Conservation (phyloP, 1,140 invertebrate species). For the Sycobia sp. region DNA sequence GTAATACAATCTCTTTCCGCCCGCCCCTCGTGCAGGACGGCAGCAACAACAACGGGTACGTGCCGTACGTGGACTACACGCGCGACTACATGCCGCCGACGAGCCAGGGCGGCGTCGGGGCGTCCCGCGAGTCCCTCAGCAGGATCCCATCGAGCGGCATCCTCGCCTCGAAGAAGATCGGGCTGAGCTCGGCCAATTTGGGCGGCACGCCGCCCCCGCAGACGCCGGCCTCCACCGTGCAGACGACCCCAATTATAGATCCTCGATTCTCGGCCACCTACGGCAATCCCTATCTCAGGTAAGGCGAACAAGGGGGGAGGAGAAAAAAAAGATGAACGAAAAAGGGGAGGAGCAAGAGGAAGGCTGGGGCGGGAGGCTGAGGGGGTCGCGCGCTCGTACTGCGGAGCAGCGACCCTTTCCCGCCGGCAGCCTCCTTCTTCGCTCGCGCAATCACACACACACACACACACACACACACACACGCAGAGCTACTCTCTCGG, state of each 20-base stretch:
- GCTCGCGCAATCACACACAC: no score
- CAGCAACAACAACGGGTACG: constrained; percentile 86
- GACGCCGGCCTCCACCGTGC: no score
- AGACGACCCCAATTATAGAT: constrained; percentile 72
- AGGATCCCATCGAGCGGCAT: constrained; percentile 62
- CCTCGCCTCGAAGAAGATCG: constrained; percentile 65
- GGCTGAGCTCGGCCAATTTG: constrained; percentile 63
- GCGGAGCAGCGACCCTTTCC: no score
- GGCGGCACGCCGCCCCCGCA: constrained; percentile 57
- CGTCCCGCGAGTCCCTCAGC: constrained; percentile 62
- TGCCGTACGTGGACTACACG: constrained; percentile 85
- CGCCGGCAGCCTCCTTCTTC: no score
- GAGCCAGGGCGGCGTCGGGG: constrained; percentile 61
- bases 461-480: no score
- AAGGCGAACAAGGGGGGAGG: no score
- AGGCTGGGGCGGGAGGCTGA: no score
- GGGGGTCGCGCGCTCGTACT: no score
- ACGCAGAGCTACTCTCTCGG: no score
- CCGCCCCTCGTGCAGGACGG: constrained; percentile 72
- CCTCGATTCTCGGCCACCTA: constrained; percentile 86
- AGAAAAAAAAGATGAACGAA: no score
- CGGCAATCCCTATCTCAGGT: constrained; percentile 84
- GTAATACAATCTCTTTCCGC: no score
- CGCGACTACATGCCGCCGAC: constrained; percentile 82
- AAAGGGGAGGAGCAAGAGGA: no score